These are phyloP conservation scores for Drosophila obscura DNA, from an alignment of 1,140 invertebrate species.

Conservation along the genomic window DNA sequence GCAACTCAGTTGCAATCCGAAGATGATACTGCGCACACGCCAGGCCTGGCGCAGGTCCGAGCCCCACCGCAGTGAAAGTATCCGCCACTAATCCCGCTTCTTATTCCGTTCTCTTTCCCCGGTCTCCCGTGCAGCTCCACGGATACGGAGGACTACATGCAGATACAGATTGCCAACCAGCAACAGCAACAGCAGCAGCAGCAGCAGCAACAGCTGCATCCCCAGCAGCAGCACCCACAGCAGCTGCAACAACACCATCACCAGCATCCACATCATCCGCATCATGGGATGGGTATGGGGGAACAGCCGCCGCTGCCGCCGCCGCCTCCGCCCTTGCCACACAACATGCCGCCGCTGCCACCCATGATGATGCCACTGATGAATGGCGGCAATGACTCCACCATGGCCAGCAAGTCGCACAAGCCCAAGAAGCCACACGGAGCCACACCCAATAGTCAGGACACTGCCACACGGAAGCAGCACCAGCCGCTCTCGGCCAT, in stretches of 20 bases:
- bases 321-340: constrained; percentile 85
- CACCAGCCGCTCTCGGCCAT: constrained; percentile 91
- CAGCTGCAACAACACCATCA: constrained; percentile 31
- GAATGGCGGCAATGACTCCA: constrained; percentile 46
- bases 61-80: constrained; percentile 23
- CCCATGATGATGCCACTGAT: constrained; percentile 79
- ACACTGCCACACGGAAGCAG: constrained; percentile 84
- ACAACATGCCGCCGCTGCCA: constrained; percentile 68
- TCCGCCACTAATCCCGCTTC: constrained; percentile 6
- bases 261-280: constrained; percentile 44
- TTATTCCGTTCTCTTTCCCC: background rate
- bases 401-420: constrained; percentile 51
- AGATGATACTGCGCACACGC: constrained; percentile 80
- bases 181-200: constrained; percentile 63
- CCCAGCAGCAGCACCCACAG: constrained; percentile 38
- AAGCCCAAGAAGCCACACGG: constrained; percentile 66
- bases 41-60: constrained; percentile 77
- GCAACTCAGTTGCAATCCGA: constrained; percentile 68
- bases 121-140: constrained; percentile 65
- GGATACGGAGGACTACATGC: constrained; percentile 83
- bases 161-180: constrained; percentile 78
- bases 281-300: constrained; percentile 51
- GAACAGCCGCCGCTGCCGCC: constrained; percentile 82
- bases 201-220: constrained; percentile 37
- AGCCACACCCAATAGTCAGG: constrained; percentile 85